Conservation (phyloP, 2,888 invertebrate genomes). For the Chaetogeoica ovagalla region DNA sequence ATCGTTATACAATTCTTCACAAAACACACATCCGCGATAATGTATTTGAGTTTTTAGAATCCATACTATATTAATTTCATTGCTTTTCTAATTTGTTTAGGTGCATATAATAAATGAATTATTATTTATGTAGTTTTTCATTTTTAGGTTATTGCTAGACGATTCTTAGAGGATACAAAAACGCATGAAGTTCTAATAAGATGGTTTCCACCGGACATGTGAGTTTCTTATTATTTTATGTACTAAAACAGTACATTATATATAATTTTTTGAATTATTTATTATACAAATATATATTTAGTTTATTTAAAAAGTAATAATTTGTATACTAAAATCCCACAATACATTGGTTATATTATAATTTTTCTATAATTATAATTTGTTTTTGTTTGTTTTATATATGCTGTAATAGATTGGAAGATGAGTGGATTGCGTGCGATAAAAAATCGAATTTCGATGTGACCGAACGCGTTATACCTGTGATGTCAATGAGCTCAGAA, state of each 20-base stretch:
- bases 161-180: conserved; percentile 27
- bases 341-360: no score
- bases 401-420: conserved; percentile 41
- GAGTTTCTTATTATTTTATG: conserved; percentile 62
- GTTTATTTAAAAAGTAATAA: no score
- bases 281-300: no score
- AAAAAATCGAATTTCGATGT: conserved; percentile 33
- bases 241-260: not conserved
- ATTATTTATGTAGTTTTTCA: not conserved
- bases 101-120: no score
- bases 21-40: no score
- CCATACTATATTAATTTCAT: not conserved
- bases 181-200: conserved; percentile 74
- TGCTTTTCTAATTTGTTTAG: not conserved
- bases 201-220: conserved; percentile 87
- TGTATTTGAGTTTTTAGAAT: no score
- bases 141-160: conserved; percentile 36
- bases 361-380: not conserved
- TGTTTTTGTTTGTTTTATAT: not conserved
- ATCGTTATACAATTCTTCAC: no score
- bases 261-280: no score
- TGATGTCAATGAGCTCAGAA: conserved; percentile 39
- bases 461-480: conserved; percentile 37
- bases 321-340: no score
- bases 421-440: conserved; percentile 43